Conservation (phyloP, 2,888 invertebrate species). For the Candidula unifasciata region DNA sequence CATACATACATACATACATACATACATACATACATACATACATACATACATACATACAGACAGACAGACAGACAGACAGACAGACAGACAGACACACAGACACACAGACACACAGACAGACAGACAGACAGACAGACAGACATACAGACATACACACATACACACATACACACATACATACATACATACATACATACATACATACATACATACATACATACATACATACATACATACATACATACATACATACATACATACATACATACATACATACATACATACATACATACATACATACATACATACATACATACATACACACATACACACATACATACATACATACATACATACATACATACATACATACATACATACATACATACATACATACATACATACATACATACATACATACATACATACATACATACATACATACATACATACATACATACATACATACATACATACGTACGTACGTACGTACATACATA, state of each 20-base stretch:
- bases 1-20: not conserved
- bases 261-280: conserved; percentile 4
- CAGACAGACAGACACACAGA: not conserved
- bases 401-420: too few relatives aligned
- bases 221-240: conserved; percentile 8
- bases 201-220: not conserved
- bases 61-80: not conserved
- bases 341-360: conserved; percentile 8
- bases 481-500: too few relatives aligned
- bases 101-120: not conserved
- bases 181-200: not conserved
- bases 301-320: not conserved
- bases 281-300: not conserved
- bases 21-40: not conserved
- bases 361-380: not conserved
- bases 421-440: too few relatives aligned
- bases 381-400: not conserved
- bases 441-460: too few relatives aligned
- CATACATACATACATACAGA: too few relatives aligned
- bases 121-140: too few relatives aligned
- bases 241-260: not conserved
- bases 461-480: too few relatives aligned
- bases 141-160: not conserved
- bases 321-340: conserved; percentile 3
- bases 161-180: conserved; percentile 8